Evolutionary conservation across 2,113 vertebrate genomes (phyloP).

Genomic region (Nothobranchius furzeri): DNA sequence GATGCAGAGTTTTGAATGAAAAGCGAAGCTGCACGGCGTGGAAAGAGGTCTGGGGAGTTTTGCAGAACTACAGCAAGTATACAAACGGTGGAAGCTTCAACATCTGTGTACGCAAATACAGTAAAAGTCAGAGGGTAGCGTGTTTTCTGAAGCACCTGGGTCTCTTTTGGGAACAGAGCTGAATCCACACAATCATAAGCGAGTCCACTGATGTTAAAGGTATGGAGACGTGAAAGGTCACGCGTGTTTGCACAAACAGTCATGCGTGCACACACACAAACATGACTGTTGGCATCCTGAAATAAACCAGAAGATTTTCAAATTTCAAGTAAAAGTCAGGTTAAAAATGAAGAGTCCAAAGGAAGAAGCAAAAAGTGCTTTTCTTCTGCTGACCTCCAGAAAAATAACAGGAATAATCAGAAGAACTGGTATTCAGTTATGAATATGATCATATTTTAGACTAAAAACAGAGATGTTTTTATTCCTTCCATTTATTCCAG

Average conservation of each 20-base stretch:
- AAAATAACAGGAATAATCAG: no score
- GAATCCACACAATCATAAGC: conserved; percentile 35
- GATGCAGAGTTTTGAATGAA: conserved; percentile 15
- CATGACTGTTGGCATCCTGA: conserved; percentile 9
- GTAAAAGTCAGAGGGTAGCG: conserved; percentile 30
- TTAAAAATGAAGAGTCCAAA: background rate
- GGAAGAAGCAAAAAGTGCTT: background rate
- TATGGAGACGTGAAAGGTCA: conserved; percentile 19
- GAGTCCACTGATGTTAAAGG: conserved; percentile 10
- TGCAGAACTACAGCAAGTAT: conserved; percentile 40
- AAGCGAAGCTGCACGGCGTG: conserved; percentile 14
- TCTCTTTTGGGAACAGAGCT: conserved; percentile 47
- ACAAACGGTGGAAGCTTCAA: conserved; percentile 65
- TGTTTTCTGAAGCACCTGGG: conserved; percentile 61
- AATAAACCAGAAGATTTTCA: background rate
- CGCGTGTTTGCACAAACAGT: conserved; percentile 21
- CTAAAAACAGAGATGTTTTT: no score
- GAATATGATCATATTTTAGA: no score
- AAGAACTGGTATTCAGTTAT: no score
- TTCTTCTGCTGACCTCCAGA: no score
- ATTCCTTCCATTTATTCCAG: no score
- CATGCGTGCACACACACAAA: conserved; percentile 9
- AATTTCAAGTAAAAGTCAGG: no score
- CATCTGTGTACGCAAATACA: conserved; percentile 74
- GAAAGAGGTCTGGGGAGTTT: conserved; percentile 60